Base-by-base conservation (phyloP, 2,797 vertebrate species). In the Aulostomus chinensis region DNA sequence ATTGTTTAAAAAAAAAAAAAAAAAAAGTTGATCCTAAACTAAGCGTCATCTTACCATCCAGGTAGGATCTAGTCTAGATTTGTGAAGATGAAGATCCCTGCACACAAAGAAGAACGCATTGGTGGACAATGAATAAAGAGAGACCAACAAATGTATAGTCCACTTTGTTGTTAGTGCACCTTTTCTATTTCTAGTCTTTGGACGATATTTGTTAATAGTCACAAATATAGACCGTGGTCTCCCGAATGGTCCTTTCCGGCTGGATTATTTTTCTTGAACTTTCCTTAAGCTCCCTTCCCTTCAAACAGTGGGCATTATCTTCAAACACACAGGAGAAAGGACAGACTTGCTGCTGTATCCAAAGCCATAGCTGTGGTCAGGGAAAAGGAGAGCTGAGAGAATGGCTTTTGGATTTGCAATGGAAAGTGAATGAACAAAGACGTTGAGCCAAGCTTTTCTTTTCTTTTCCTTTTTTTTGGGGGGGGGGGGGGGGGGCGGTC, bases 351-450 rank as follows among this genome's bases (percentile, higher is more conserved):
- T 81, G 78, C 78, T 80, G 67, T 76, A 81, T 84, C 85, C 85
- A 81, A 82, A 87, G 73, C 83, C 85, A 86, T 83, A 86, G 77
- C 78, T 86, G 85, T 80, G 82, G 83, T 87, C 81, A 84, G 82
- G 68, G 72, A 64, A 78, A 81, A 80, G 80, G 78, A 83, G 79
- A 75, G 73, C 69, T 32, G 64, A 82, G 71, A 85, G 81, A 83
- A 86, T 85, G 84, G 81, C 80, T 86, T 79, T 69, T 75, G 85
- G 82, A 86, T 88, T 86, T 81, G 80, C 82, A 88, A 88, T 86
- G 84, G 84, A 88, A 89, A 90, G 81, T 78, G 70, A 82, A 82
- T 78, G 83, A 86, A 85, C 74, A 76, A 80, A 85, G 81, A 77
- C 69, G 65, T 75, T 70, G 83, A 85, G 86, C 86, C 87, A 86